Conservation (phyloP, 2,113 vertebrate genomes). For the Oncorhynchus kisutch region DNA sequence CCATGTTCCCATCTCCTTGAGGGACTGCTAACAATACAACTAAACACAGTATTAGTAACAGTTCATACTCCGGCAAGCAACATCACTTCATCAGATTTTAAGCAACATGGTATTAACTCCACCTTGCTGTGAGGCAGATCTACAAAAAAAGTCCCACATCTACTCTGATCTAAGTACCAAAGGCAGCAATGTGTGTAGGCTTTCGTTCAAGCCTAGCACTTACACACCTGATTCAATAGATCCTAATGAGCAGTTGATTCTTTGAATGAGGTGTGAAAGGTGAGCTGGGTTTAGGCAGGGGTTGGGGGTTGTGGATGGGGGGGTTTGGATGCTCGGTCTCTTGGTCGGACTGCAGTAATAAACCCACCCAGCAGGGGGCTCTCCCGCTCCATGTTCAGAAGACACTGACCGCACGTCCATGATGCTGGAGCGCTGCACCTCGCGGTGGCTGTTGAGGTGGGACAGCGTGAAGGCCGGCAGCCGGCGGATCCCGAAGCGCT, state of each 20-base stretch:
- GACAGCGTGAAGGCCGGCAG: constrained; percentile 94
- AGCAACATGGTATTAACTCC: no score
- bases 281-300: not conserved
- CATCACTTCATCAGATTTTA: no score
- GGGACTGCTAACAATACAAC: no score
- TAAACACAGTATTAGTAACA: no score
- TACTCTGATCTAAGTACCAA: no score
- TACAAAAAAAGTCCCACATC: no score
- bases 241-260: not conserved
- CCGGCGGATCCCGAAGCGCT: constrained; percentile 95
- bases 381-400: constrained; percentile 71
- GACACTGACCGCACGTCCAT: constrained; percentile 92
- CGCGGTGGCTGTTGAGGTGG: constrained; percentile 89
- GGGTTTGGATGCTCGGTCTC: not conserved
- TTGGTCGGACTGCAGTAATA: constrained; percentile 43
- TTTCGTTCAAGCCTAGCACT: no score
- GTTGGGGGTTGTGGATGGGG: not conserved
- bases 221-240: not conserved
- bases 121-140: no score
- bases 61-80: no score
- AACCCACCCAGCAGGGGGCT: constrained; percentile 75
- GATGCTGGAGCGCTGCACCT: constrained; percentile 90
- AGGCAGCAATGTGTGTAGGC: no score
- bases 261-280: not conserved
- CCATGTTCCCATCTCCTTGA: no score